Evolutionary conservation across 2,113 vertebrate genomes (phyloP).

Genomic region (Apaloderma vittatum): DNA sequence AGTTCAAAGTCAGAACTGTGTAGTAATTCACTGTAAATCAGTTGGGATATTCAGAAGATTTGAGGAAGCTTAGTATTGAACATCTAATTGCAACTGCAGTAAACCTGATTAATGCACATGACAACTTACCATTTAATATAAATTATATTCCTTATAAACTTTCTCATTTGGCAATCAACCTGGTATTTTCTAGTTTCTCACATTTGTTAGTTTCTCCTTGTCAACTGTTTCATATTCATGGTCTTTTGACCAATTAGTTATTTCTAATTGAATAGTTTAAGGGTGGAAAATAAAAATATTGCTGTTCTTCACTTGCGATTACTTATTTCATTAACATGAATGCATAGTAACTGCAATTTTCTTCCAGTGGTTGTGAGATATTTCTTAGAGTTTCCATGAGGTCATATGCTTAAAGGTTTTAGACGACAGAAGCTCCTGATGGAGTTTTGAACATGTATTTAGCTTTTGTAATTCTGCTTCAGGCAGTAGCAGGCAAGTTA

Average conservation of each 20-base stretch:
- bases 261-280: conserved; percentile 27
- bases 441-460: conserved; percentile 58
- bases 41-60: conserved; percentile 34
- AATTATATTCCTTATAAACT: conserved; percentile 19
- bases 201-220: conserved; percentile 21
- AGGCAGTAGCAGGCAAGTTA: conserved; percentile 77
- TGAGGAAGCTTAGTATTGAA: conserved; percentile 61
- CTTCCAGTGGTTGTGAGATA: conserved; percentile 75
- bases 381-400: conserved; percentile 70
- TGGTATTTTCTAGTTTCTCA: conserved; percentile 75
- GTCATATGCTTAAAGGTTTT: conserved; percentile 62
- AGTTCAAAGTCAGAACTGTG: conserved; percentile 8
- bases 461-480: conserved; percentile 77
- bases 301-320: neutral
- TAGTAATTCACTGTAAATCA: conserved; percentile 51
- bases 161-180: conserved; percentile 53
- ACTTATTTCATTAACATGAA: conserved; percentile 52
- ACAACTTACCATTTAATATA: conserved; percentile 9
- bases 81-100: conserved; percentile 49
- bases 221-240: conserved; percentile 34
- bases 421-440: conserved; percentile 73
- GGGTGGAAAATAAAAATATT: neutral
- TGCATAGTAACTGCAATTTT: conserved; percentile 70
- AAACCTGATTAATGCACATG: conserved; percentile 59
- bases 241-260: conserved; percentile 28